Evolutionary conservation across 2,888 invertebrate species (phyloP), one percentile per base, ranked within the genome.

Genomic region (Conistra vaccinii): DNA sequence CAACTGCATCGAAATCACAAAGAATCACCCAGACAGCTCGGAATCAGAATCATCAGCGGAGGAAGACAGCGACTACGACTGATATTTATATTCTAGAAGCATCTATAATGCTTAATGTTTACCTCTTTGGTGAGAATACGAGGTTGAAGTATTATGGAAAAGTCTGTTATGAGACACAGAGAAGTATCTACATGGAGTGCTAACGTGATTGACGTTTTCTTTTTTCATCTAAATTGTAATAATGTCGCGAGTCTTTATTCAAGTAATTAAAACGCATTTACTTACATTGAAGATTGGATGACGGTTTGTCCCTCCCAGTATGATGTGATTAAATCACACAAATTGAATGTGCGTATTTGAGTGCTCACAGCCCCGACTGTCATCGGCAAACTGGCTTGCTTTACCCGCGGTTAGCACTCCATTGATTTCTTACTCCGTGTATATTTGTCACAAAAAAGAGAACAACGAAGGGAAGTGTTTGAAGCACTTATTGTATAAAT

Each of bases 1-100:
- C 89, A 96, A 96, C 91, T 96, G 96, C 88, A 95, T 96, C 70
- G 96, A 96, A 88, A 96, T 96, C 82, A 96, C 96, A 0, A 96
- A 96, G 91, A 95, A 96, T 84, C 96, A 96, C 80, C 91, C 95
- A 0, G 96, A 96, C 89, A 95, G 95, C 85, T 96, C 96, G 10
- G 96, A 96, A 53, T 95, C 96, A 0, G 96, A 96, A 74, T 95
- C 94, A 0, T 87, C 89, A 9, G 76, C 93, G 0, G 94, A 94
- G 0, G 93, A 94, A 65, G 96, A 96, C 84, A 95, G 94, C 76
- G 96, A 96, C 78, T 95, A 92, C 67, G 96, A 96, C 89, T 94
- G 93, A 94, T 63, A 62, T 79, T 75, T 76, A 39, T 74, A 78
- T 68, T 75, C 57, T 66, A 76, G 65, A 69, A 68, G 67, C 75